Conservation (phyloP, 2,797 vertebrate species). For the Notamacropus eugenii region DNA sequence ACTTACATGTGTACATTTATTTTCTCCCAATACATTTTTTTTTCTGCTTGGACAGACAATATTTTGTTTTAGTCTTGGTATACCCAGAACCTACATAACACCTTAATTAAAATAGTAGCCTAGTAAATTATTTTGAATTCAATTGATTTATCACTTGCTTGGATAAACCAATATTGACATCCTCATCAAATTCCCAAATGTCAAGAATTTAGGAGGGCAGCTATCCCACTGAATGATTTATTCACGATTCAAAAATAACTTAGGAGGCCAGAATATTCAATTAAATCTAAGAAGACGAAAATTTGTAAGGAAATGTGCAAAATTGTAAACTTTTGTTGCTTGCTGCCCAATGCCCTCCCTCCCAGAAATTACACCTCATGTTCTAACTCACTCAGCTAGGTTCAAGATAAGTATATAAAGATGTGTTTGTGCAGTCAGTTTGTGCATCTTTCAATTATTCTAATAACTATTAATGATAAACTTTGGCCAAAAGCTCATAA, state of each 20-base stretch:
- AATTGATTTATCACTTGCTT: too few species aligned
- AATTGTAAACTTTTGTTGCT: neutral
- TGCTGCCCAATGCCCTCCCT: neutral
- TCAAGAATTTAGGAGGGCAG: neutral
- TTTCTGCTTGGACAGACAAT: neutral
- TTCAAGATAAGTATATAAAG: too few species aligned
- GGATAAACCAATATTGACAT: neutral
- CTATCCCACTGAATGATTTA: neutral
- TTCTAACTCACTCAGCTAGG: neutral
- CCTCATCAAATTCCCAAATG: neutral
- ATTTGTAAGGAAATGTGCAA: neutral
- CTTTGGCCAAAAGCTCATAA: too few species aligned
- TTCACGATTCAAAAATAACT: neutral
- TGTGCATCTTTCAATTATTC: too few species aligned
- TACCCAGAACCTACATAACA: accelerated
- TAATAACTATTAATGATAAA: too few species aligned
- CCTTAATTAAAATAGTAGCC: too few species aligned
- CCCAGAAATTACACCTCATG: neutral
- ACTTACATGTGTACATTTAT: neutral
- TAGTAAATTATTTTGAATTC: too few species aligned
- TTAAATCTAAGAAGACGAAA: neutral
- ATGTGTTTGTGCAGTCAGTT: too few species aligned
- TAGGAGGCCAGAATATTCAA: neutral
- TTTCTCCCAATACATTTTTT: neutral
- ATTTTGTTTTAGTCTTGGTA: neutral